Evolutionary conservation across 2,113 vertebrate species (phyloP).

Genomic region (Piprites chloris): DNA sequence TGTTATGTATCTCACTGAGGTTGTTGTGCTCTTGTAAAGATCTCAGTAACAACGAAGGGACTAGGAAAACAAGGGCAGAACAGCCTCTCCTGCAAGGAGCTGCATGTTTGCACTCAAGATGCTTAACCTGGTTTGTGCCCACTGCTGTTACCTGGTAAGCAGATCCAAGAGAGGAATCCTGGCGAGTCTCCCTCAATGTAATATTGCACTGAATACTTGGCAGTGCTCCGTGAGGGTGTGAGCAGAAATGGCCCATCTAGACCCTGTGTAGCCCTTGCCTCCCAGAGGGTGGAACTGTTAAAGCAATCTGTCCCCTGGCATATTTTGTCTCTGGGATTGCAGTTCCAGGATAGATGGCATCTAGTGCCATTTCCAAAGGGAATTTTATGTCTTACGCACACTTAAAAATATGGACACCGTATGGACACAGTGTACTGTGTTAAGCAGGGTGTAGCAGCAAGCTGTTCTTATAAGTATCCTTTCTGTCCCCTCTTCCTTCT

Average conservation of each 20-base stretch:
- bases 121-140: not conserved
- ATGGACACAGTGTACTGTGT: not conserved
- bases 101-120: not conserved
- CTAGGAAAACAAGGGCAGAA: not conserved
- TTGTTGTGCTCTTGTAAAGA: not conserved
- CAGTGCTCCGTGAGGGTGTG: not conserved
- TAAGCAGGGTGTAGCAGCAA: not conserved
- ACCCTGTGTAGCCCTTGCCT: not conserved
- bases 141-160: not conserved
- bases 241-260: not conserved
- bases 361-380: constrained; percentile 2
- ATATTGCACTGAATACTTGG: not conserved
- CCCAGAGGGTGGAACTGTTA: not conserved
- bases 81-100: not conserved
- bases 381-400: not conserved
- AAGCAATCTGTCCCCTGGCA: not conserved
- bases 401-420: not conserved
- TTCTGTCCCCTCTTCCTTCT: not conserved
- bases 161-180: not conserved
- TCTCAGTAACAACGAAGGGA: not conserved
- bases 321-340: not conserved
- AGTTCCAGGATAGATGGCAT: not conserved
- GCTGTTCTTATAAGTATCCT: not conserved
- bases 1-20: not conserved
- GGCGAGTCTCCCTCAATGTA: not conserved